A percentile compares a stretch with the other conserved stretches of the same genome.
Evolutionary conservation across 2,797 vertebrate species (phyloP).

Genomic region (Lithobates sylvaticus): DNA sequence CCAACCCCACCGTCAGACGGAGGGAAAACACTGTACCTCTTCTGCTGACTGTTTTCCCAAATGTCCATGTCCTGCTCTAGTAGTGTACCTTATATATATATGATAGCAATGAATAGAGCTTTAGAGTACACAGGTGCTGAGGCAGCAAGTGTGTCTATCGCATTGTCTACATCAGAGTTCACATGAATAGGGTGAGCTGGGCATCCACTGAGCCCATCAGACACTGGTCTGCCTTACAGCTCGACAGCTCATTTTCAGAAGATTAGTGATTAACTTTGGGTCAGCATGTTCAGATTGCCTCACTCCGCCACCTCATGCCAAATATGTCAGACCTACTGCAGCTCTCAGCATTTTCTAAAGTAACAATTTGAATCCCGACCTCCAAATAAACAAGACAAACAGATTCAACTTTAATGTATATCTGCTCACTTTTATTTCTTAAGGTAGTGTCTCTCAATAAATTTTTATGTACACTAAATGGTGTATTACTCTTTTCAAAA

Average conservation of each 20-base stretch:
- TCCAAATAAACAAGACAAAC: conserved; percentile 1
- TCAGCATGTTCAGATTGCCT: conserved; percentile 75
- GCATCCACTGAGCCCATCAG: conserved; percentile 68
- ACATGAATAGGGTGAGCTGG: conserved; percentile 77
- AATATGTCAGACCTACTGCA: conserved; percentile 61
- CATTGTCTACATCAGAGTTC: conserved; percentile 80
- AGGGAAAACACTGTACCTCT: conserved; percentile 64
- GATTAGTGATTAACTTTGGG: conserved; percentile 69
- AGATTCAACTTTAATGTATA: neutral
- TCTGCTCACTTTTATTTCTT: too few species aligned
- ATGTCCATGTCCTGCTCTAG: conserved; percentile 33
- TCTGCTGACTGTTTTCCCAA: conserved; percentile 51
- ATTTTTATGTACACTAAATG: too few species aligned
- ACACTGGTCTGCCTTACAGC: conserved; percentile 60
- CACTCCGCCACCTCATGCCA: conserved; percentile 70
- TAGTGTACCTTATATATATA: conserved; percentile 79
- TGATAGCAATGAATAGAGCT: conserved; percentile 80
- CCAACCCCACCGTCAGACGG: conserved; percentile 37
- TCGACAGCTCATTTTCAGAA: conserved; percentile 69
- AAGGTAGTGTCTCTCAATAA: too few species aligned
- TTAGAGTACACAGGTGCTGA: conserved; percentile 85
- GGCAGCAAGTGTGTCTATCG: conserved; percentile 82
- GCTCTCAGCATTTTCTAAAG: conserved; percentile 64
- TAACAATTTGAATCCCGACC: neutral
- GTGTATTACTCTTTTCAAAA: too few species aligned